A percentile compares a stretch with the other conserved stretches of the same genome.
Conservation (phyloP, 2,888 invertebrate genomes). For the Sinopyrophorus schimmeli region DNA sequence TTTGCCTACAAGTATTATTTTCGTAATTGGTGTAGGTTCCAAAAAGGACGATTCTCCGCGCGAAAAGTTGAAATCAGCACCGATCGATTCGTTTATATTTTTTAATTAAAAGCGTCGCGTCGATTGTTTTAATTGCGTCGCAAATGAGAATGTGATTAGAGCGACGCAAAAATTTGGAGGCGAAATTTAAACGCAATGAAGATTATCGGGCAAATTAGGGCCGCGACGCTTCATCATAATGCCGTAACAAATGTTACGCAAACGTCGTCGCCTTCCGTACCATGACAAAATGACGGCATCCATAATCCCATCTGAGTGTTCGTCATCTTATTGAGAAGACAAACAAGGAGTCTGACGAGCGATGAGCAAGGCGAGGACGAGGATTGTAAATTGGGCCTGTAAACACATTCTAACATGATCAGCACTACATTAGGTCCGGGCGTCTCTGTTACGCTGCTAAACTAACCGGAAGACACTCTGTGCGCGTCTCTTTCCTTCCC, state of each 20-base stretch:
- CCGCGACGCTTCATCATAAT: conserved; percentile 13
- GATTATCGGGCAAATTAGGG: conserved; percentile 1
- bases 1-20: no score
- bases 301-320: conserved; percentile 38
- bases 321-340: conserved; percentile 54
- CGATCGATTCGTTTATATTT: no score
- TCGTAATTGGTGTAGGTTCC: no score
- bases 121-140: no score
- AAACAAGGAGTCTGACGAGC: conserved; percentile 53
- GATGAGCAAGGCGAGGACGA: conserved; percentile 51
- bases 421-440: conserved; percentile 56
- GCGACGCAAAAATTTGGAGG: not conserved
- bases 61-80: no score
- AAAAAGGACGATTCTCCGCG: no score
- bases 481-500: conserved; percentile 16
- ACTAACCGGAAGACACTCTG: conserved; percentile 50
- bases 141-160: no score
- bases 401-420: conserved; percentile 59
- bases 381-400: conserved; percentile 57
- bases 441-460: conserved; percentile 54
- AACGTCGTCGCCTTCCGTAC: conserved; percentile 19
- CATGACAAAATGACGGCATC: conserved; percentile 32
- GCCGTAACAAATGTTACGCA: conserved; percentile 14
- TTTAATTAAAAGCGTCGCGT: no score
- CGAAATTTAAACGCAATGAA: no score